A percentile compares a stretch with the other conserved stretches of the same genome.
phyloP scores from a whole-genome alignment of 2,113 vertebrate species.

The Nettapus auritus region DNA sequence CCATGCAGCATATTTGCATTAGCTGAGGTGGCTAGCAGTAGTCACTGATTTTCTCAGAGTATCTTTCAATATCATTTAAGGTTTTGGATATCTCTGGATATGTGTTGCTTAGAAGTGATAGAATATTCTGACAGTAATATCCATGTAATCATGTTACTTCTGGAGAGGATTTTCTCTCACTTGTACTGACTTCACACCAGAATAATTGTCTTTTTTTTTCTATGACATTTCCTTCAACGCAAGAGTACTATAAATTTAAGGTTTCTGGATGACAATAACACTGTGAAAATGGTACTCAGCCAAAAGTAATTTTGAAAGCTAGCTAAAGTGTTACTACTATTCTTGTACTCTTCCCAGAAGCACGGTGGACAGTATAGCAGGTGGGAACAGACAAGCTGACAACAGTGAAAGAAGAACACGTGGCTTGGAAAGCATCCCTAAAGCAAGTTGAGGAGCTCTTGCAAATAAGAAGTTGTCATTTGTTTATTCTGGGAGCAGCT shows the following conservation, averaged over 20 bases:
- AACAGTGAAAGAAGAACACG: neutral
- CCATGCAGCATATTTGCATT: fast-evolving
- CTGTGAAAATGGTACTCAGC: neutral
- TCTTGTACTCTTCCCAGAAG: neutral
- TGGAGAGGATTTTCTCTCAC: neutral
- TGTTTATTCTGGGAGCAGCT: neutral
- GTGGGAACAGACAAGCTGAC: neutral
- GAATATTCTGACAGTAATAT: neutral
- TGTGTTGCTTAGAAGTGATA: neutral
- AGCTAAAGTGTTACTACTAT: neutral
- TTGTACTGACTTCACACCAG: neutral
- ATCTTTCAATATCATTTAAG: neutral
- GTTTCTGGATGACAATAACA: neutral
- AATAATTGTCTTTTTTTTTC: neutral
- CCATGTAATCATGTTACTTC: neutral
- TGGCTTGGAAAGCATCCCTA: neutral
- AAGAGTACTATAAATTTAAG: neutral
- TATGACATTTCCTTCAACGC: neutral
- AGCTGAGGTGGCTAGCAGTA: neutral
- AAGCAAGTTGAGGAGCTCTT: neutral
- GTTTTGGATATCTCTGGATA: neutral
- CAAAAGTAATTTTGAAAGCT: neutral
- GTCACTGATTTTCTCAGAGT: neutral
- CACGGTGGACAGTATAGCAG: neutral
- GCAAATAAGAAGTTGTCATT: neutral